Evolutionary conservation across 2,888 invertebrate species (phyloP).

Genomic region (Morinoia aosen): DNA sequence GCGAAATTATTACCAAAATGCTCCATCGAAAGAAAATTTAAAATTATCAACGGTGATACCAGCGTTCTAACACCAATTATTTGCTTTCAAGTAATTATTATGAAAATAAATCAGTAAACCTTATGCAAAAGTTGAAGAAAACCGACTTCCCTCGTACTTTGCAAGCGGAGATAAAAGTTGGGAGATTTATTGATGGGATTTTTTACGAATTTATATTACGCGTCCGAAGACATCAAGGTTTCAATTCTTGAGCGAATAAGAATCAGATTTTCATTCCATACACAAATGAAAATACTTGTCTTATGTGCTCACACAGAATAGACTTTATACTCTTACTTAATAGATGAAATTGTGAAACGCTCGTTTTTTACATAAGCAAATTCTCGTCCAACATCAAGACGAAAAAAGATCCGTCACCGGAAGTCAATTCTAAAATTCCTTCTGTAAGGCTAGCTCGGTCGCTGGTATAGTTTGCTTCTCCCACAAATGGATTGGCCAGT

Average conservation of each 20-base stretch:
- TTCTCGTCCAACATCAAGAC: not conserved
- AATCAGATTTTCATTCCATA: not conserved
- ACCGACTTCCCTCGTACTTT: not conserved
- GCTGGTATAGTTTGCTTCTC: not conserved
- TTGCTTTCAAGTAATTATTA: not conserved
- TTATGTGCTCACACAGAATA: not conserved
- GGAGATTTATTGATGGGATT: not conserved
- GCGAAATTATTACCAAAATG: not conserved
- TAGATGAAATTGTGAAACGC: not conserved
- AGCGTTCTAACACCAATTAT: not conserved
- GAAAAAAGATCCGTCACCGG: not conserved
- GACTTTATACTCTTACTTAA: not conserved
- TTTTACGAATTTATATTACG: not conserved
- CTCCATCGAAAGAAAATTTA: not conserved
- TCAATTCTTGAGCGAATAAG: not conserved
- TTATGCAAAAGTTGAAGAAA: not conserved
- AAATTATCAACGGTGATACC: not conserved
- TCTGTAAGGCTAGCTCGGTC: not conserved
- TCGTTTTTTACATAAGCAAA: not conserved
- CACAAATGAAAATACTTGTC: not conserved
- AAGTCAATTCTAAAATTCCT: constrained; percentile 2
- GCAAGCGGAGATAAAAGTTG: not conserved
- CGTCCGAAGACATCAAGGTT: not conserved
- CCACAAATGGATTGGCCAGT: not conserved
- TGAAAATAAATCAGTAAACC: not conserved